Evolutionary conservation across 2,888 invertebrate genomes (phyloP), one percentile per base, ranked within the genome.

Genomic region (Athetis lepigone): DNA sequence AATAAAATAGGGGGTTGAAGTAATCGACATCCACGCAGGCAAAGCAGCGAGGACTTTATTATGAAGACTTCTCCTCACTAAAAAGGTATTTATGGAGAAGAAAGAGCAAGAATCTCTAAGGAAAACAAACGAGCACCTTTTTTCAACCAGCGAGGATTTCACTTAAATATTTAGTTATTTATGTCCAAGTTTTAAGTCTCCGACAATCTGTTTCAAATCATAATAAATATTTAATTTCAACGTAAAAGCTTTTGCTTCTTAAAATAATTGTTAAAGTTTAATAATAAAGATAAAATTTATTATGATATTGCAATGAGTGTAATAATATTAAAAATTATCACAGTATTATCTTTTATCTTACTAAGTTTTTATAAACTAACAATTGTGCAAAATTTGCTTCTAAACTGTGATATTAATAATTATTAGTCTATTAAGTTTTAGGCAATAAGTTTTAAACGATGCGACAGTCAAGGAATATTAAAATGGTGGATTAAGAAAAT

Each of bases 311-410:
- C 27, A 54, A 39, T 46, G 16, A 51, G 23, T 11, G n/a, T 46
- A 39, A 29, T 70, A 16, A 29, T 39, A 68, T 40, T 29, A 37
- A 59, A 54, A 70, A 25, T 56, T 27, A 56, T 51, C 21, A 33
- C 23, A 33, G 16, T 49, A n/a, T n/a, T n/a, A 36, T 40, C 33
- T 56, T 46, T n/a, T 46, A n/a, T 58, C 36, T 29, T n/a, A 16
- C 7, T 13, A 19, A 50, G n/a, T 59, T 65, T 47, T 54, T 65
- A 71, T 45, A 50, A 40, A 23, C 25, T 43, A 50, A 49, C 36
- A 70, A 70, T 59, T 65, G 36, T 7, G 27, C 37, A n/a, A 46
- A 71, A 71, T 59, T 71, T 16, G 59, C 37, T 70, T 59, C 55
- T 37, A 40, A 59, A 65, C 19, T 33, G 49, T 25, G 27, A 27